A percentile compares a stretch with the other conserved stretches of the same genome.
phyloP scores from a whole-genome alignment of 2,113 vertebrate species.

The Phrynosoma platyrhinos region DNA sequence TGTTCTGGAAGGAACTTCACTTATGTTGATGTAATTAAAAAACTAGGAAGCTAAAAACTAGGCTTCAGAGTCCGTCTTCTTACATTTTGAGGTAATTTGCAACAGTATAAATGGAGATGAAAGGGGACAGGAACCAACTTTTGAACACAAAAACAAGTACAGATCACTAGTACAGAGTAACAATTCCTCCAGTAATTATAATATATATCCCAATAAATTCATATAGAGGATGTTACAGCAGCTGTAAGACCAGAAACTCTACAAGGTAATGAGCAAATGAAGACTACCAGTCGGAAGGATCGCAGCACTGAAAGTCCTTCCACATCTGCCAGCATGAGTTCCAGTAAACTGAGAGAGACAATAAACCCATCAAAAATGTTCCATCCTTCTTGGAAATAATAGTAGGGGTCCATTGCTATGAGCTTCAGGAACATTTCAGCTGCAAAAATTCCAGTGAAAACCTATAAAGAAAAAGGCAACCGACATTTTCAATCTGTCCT shows the following conservation, averaged over 20 bases:
- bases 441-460: slow-evolving; percentile 98
- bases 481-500: background rate
- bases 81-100: slow-evolving; percentile 31
- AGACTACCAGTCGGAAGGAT: slow-evolving; percentile 96
- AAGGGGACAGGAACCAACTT: background rate
- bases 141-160: background rate
- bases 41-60: background rate
- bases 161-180: background rate
- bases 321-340: slow-evolving; percentile 91
- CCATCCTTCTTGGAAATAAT: slow-evolving; percentile 99
- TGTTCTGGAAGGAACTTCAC: background rate
- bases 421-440: slow-evolving; percentile 98
- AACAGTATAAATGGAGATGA: slow-evolving; percentile 2
- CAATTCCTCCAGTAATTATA: background rate
- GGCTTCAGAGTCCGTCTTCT: background rate
- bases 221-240: background rate
- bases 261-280: slow-evolving; percentile 54
- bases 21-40: background rate
- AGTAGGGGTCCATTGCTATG: slow-evolving; percentile 98
- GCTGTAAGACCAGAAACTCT: background rate
- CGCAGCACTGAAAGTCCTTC: slow-evolving; percentile 97
- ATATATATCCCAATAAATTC: slow-evolving; percentile 15
- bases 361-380: slow-evolving; percentile 99
- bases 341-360: slow-evolving; percentile 97
- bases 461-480: slow-evolving; percentile 74